Conservation (phyloP, 2,888 invertebrate species). For the Andrena praecox region DNA sequence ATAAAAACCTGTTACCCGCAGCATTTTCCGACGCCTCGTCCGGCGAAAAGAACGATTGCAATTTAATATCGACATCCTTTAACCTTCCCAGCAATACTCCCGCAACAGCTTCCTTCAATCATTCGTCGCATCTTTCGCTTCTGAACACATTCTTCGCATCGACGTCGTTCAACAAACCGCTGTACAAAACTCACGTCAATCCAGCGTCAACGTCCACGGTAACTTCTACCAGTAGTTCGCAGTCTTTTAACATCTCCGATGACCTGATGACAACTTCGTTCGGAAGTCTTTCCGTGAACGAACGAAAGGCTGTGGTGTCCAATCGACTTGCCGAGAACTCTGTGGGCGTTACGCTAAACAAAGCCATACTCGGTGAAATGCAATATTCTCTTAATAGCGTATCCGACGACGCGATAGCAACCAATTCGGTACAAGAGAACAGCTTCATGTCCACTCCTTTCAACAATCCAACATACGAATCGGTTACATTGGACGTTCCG, state of each 20-base stretch:
- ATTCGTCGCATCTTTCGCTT: slow-evolving; percentile 61
- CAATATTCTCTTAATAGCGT: slow-evolving; percentile 52
- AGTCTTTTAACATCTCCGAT: slow-evolving; percentile 61
- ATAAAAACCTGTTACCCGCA: slow-evolving; percentile 67
- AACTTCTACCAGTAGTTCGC: slow-evolving; percentile 41
- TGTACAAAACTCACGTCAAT: slow-evolving; percentile 52
- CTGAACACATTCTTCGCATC: slow-evolving; percentile 65
- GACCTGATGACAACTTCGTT: slow-evolving; percentile 73
- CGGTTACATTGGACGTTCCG: slow-evolving; percentile 68
- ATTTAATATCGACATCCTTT: slow-evolving; percentile 78
- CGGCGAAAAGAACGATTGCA: slow-evolving; percentile 68
- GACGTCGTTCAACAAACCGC: slow-evolving; percentile 68
- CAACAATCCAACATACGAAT: slow-evolving; percentile 70
- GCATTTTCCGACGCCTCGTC: slow-evolving; percentile 69
- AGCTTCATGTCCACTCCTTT: slow-evolving; percentile 74
- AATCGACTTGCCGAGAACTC: slow-evolving; percentile 41
- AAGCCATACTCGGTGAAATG: slow-evolving; percentile 47
- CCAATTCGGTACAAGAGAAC: slow-evolving; percentile 59
- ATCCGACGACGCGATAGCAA: slow-evolving; percentile 31
- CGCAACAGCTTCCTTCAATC: slow-evolving; percentile 59
- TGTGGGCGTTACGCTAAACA: slow-evolving; percentile 32
- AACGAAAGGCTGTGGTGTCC: slow-evolving; percentile 43
- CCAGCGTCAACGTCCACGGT: slow-evolving; percentile 41
- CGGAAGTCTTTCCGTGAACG: slow-evolving; percentile 66
- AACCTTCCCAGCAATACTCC: slow-evolving; percentile 63